phyloP scores from a whole-genome alignment of 2,797 vertebrate genomes.

The Gambelia wislizenii region DNA sequence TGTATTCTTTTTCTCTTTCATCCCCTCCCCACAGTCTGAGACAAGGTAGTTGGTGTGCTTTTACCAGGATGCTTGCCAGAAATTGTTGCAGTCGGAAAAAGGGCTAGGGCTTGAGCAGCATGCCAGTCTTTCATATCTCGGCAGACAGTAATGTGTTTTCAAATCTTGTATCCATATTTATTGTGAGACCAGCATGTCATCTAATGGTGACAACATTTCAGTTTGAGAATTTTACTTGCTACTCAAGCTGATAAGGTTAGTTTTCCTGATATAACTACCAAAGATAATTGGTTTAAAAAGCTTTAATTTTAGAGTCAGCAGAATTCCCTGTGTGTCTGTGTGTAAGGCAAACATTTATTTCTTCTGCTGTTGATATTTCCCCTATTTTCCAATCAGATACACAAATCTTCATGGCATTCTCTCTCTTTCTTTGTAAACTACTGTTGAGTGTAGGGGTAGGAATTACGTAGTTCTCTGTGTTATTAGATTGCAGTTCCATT shows the following conservation, averaged over 20 bases:
- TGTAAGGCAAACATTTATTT: slow-evolving; percentile 49
- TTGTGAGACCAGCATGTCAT: neutral
- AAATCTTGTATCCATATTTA: neutral
- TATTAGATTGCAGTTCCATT: too few relatives aligned
- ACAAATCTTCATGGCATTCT: slow-evolving; percentile 9
- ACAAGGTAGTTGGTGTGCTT: neutral
- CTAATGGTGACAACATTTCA: slow-evolving; percentile 15
- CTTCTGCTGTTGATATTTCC: slow-evolving; percentile 18
- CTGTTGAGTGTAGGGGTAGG: neutral
- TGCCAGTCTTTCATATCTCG: neutral
- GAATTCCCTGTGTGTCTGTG: slow-evolving; percentile 23
- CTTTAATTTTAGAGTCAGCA: slow-evolving; percentile 68
- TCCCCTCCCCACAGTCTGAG: neutral
- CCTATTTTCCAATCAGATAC: slow-evolving; percentile 17
- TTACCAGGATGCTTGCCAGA: neutral
- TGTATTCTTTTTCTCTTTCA: neutral
- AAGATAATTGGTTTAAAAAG: slow-evolving; percentile 75
- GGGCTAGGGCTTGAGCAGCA: neutral
- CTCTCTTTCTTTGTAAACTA: slow-evolving; percentile 6
- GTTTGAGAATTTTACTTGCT: slow-evolving; percentile 37
- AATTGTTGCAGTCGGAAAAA: neutral
- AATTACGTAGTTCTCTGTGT: too few relatives aligned
- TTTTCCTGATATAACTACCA: slow-evolving; percentile 74
- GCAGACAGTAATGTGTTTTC: neutral
- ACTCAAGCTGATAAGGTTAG: slow-evolving; percentile 49